Conservation (phyloP, 2,113 vertebrate genomes). For the Micronycteris hirsuta region DNA sequence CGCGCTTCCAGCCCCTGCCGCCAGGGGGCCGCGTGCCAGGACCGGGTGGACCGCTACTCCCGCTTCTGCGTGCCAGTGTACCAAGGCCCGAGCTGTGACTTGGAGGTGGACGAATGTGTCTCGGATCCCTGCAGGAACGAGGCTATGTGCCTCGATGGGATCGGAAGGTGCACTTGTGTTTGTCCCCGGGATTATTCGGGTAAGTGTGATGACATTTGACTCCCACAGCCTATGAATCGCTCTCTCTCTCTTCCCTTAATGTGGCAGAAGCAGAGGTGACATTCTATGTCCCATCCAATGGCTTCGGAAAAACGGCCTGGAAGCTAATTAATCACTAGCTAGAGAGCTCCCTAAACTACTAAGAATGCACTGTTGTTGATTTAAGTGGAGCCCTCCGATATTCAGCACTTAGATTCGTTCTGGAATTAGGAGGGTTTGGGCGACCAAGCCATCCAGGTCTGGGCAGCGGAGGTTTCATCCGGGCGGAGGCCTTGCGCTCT, state of each 20-base stretch:
- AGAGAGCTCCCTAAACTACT: background rate
- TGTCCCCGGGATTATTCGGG: slow-evolving; percentile 86
- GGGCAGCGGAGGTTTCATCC: background rate
- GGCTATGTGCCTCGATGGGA: slow-evolving; percentile 86
- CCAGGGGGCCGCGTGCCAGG: slow-evolving; percentile 87
- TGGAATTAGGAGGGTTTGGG: background rate
- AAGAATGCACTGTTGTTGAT: background rate
- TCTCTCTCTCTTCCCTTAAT: background rate
- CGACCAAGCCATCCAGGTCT: background rate
- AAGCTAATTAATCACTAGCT: background rate
- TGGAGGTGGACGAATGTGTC: slow-evolving; percentile 91
- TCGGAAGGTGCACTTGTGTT: slow-evolving; percentile 87
- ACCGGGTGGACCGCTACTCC: slow-evolving; percentile 77
- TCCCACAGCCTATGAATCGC: rapidly evolving
- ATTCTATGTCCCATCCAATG: too few relatives aligned
- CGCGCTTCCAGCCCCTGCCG: slow-evolving; percentile 88
- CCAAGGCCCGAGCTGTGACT: slow-evolving; percentile 89
- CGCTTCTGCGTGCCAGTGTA: slow-evolving; percentile 95
- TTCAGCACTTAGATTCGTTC: background rate
- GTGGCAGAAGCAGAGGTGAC: background rate
- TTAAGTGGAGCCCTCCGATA: background rate
- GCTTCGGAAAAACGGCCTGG: background rate
- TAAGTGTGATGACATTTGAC: slow-evolving; percentile 66
- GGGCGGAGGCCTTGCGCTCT: background rate
- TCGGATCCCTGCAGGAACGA: slow-evolving; percentile 89